Percentiles rank a stretch among this genome's conserved stretches.
Evolutionary conservation across 1,140 invertebrate species (phyloP).

Genomic region (Achatina immaculata): DNA sequence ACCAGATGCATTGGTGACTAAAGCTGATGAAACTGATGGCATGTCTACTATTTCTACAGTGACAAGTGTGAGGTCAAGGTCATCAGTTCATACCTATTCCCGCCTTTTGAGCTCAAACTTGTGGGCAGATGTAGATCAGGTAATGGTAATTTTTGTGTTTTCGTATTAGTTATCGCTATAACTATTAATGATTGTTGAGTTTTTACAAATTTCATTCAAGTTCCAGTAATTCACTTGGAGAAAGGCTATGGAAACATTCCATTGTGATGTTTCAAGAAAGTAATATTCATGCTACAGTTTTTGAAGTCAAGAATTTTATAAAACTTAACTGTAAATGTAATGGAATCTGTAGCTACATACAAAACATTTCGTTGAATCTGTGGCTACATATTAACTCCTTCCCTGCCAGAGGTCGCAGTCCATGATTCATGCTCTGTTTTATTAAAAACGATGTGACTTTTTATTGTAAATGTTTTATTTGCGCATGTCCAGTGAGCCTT

Average conservation of each 20-base stretch:
- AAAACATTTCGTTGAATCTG: too few relatives aligned
- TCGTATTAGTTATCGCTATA: too few relatives aligned
- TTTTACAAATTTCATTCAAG: constrained; percentile 3
- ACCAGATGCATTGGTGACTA: neutral
- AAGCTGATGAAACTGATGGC: constrained; percentile 16
- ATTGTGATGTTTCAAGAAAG: neutral
- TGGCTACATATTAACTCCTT: too few relatives aligned
- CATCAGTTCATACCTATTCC: constrained; percentile 26
- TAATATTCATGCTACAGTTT: neutral
- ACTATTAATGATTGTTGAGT: neutral
- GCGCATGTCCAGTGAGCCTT: too few relatives aligned
- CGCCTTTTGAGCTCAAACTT: constrained; percentile 21
- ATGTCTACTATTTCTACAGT: constrained; percentile 21
- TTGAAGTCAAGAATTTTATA: neutral
- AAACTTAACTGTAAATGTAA: neutral
- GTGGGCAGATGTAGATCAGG: constrained; percentile 36
- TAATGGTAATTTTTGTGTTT: too few relatives aligned
- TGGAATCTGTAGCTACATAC: too few relatives aligned
- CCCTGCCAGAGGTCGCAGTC: too few relatives aligned
- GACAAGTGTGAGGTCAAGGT: constrained; percentile 26
- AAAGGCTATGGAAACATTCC: too few relatives aligned
- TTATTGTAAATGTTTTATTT: too few relatives aligned
- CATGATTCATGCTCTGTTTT: too few relatives aligned
- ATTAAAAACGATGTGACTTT: too few relatives aligned
- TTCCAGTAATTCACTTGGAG: too few relatives aligned